Evolutionary conservation across 2,888 invertebrate species (phyloP).

Genomic region (Sepiola atlantica): DNA sequence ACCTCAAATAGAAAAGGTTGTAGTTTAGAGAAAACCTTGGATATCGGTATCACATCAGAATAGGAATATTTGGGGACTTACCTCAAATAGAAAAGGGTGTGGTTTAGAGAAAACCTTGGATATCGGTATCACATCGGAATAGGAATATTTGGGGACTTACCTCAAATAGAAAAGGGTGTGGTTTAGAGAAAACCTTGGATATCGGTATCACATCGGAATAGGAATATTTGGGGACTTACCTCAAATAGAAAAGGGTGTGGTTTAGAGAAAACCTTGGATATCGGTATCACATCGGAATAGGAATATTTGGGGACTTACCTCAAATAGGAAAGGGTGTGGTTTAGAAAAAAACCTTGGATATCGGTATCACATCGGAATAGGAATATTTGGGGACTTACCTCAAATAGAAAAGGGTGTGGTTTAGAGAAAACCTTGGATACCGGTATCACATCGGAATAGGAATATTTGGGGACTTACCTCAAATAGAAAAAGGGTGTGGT

Average conservation of each 20-base stretch:
- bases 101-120: slow-evolving; percentile 82
- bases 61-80: slow-evolving; percentile 47
- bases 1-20: slow-evolving; percentile 61
- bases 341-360: slow-evolving; percentile 86
- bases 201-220: slow-evolving; percentile 87
- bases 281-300: slow-evolving; percentile 85
- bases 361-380: slow-evolving; percentile 85
- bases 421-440: slow-evolving; percentile 86
- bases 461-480: slow-evolving; percentile 54
- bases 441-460: slow-evolving; percentile 84
- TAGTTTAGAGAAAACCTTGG: slow-evolving; percentile 81
- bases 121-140: slow-evolving; percentile 88
- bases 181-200: slow-evolving; percentile 83
- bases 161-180: slow-evolving; percentile 59
- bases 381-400: slow-evolving; percentile 53
- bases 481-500: slow-evolving; percentile 57
- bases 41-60: slow-evolving; percentile 89
- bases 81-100: slow-evolving; percentile 60
- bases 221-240: slow-evolving; percentile 51
- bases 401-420: slow-evolving; percentile 58
- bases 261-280: slow-evolving; percentile 85
- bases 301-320: slow-evolving; percentile 53
- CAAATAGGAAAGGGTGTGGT: slow-evolving; percentile 58
- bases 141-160: slow-evolving; percentile 50
- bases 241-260: slow-evolving; percentile 59